A percentile compares a stretch with the other conserved stretches of the same genome.
Evolutionary conservation across 2,888 invertebrate species (phyloP).

Genomic region (Meliscaeva auricollis): DNA sequence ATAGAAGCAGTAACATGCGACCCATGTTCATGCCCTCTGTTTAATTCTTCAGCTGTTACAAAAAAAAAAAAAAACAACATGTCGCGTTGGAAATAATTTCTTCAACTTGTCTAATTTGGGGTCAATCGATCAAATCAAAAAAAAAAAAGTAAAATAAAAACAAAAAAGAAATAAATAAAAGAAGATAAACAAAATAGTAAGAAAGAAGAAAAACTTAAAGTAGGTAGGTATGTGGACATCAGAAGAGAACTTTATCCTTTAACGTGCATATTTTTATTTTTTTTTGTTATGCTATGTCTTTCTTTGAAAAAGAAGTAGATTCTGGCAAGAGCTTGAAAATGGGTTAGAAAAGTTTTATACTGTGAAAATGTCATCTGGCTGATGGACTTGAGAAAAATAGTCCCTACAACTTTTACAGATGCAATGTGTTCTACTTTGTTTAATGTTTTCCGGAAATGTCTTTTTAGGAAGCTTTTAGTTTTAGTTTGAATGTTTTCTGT

Average conservation of each 20-base stretch:
- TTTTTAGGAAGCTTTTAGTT: conserved; percentile 30
- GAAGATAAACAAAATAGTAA: conserved; percentile 14
- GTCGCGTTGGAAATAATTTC: conserved; percentile 40
- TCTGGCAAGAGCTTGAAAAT: conserved; percentile 9
- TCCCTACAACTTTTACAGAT: conserved; percentile 58
- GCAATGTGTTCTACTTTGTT: conserved; percentile 65
- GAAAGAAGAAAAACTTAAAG: conserved; percentile 43
- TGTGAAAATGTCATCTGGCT: conserved; percentile 72
- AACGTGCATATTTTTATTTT: conserved; percentile 26
- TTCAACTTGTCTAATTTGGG: conserved; percentile 46
- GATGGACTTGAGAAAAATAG: conserved; percentile 69
- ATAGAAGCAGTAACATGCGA: neutral
- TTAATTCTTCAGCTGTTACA: conserved; percentile 17
- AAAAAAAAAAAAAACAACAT: conserved; percentile 22
- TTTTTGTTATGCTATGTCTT: conserved; percentile 2
- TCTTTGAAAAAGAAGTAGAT: conserved; percentile 40
- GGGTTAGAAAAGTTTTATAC: conserved; percentile 35
- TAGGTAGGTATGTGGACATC: conserved; percentile 35
- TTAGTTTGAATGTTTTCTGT: neutral
- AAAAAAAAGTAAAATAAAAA: too few relatives aligned
- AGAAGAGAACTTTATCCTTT: conserved; percentile 54
- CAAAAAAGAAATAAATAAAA: conserved; percentile 6
- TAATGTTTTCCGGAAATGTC: conserved; percentile 55
- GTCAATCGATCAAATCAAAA: conserved; percentile 64
- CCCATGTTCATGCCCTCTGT: neutral